phyloP scores from a whole-genome alignment of 2,113 vertebrate genomes.

The Taxidea taxus region DNA sequence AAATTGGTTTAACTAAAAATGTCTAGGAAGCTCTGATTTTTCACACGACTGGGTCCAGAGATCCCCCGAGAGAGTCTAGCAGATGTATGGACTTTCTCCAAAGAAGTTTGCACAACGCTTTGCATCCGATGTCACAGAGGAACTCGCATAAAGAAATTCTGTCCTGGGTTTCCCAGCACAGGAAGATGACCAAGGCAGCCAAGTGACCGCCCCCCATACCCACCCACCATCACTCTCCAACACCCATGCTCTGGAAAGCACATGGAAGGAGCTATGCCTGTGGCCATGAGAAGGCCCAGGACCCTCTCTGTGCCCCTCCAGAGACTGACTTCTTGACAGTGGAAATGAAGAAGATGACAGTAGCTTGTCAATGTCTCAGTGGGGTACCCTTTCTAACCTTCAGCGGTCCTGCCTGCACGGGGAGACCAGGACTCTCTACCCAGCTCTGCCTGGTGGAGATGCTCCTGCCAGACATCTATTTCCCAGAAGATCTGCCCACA shows the following conservation, averaged over 20 bases:
- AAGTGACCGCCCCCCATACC: neutral
- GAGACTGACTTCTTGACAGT: neutral
- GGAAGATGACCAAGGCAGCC: neutral
- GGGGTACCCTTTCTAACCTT: neutral
- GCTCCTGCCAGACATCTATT: neutral
- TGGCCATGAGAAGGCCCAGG: neutral
- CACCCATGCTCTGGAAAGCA: neutral
- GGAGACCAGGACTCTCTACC: neutral
- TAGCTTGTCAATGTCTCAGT: neutral
- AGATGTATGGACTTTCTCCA: neutral
- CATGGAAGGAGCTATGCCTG: neutral
- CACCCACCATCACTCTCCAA: neutral
- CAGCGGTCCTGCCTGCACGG: neutral
- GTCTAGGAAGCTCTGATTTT: neutral
- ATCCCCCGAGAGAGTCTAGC: too few species aligned
- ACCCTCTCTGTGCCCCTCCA: fast-evolving
- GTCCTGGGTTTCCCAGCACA: neutral
- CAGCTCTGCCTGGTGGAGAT: neutral
- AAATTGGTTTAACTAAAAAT: neutral
- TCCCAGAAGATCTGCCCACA: neutral
- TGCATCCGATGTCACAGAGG: neutral
- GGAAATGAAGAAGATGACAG: neutral
- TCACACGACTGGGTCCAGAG: neutral
- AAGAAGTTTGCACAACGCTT: neutral
- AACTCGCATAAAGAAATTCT: neutral